A percentile compares a stretch with the other conserved stretches of the same genome.
These are phyloP conservation scores for Tipula unca DNA, from an alignment of 2,888 invertebrate genomes.

Conservation along the genomic window DNA sequence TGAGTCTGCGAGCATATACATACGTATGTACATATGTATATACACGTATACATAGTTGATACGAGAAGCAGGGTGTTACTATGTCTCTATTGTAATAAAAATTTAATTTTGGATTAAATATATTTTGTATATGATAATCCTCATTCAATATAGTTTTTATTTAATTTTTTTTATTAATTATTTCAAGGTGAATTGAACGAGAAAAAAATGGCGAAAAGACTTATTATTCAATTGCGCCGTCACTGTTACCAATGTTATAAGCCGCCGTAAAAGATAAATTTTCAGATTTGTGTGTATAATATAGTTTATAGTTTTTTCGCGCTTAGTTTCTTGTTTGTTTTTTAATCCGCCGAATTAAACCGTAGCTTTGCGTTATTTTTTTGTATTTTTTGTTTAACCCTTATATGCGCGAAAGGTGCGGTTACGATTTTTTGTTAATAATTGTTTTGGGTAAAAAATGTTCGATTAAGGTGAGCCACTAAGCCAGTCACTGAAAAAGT, in stretches of 20 bases:
- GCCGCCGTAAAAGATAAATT: not conserved
- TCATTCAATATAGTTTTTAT: not conserved
- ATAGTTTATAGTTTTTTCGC: not conserved
- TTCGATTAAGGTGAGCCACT: too few relatives aligned
- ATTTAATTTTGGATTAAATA: not conserved
- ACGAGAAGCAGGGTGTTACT: not conserved
- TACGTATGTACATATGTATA: too few relatives aligned
- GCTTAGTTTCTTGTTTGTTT: not conserved
- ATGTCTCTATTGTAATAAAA: not conserved
- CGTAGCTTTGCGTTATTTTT: not conserved
- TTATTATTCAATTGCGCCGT: not conserved
- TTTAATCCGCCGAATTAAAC: not conserved
- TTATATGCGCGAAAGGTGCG: not conserved
- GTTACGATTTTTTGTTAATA: not conserved
- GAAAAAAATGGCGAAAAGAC: not conserved
- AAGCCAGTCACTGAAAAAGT: too few relatives aligned
- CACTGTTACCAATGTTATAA: not conserved
- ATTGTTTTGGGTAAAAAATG: too few relatives aligned
- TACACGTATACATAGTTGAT: not conserved
- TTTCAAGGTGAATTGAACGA: not conserved
- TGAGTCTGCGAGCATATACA: not conserved
- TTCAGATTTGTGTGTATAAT: not conserved
- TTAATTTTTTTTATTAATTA: not conserved
- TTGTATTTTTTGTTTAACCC: not conserved
- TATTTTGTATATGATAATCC: not conserved